Percentiles rank a stretch among this genome's conserved stretches.
Evolutionary conservation across 2,113 vertebrate genomes (phyloP).

Genomic region (Oxyruncus cristatus): DNA sequence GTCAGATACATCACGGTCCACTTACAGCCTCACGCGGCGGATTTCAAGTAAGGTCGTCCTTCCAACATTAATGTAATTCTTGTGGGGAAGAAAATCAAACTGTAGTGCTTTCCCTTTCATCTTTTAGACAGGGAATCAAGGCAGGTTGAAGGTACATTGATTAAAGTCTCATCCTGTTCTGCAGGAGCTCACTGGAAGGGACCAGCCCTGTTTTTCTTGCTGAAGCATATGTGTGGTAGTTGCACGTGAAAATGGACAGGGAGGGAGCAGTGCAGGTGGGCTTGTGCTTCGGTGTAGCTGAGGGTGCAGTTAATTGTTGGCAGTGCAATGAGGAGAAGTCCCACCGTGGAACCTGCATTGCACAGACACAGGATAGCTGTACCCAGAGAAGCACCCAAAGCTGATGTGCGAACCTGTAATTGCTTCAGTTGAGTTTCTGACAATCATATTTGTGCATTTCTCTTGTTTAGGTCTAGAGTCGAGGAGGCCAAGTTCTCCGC

Average conservation of each 20-base stretch:
- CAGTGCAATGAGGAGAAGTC: not conserved
- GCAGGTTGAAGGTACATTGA: not conserved
- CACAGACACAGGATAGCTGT: not conserved
- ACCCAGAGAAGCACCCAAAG: not conserved
- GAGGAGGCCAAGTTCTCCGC: slow-evolving; percentile 81
- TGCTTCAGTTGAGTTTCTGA: not conserved
- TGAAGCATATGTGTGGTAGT: accelerated
- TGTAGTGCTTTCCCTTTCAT: not conserved
- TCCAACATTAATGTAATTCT: not conserved
- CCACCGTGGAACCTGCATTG: not conserved
- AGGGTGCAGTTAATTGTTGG: not conserved
- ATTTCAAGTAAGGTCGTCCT: slow-evolving; percentile 79
- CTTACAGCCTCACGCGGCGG: slow-evolving; percentile 81
- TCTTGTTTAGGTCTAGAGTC: slow-evolving; percentile 77
- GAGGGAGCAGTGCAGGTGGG: not conserved
- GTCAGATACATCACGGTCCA: slow-evolving; percentile 80
- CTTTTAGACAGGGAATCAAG: not conserved
- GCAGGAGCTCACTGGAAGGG: not conserved
- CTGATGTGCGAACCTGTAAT: accelerated
- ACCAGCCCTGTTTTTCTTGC: not conserved
- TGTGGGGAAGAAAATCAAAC: not conserved
- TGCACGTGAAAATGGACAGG: not conserved
- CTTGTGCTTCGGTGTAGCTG: not conserved
- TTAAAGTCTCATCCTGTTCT: not conserved
- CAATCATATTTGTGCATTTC: not conserved